Percentiles rank a stretch among this genome's conserved stretches.
These are phyloP conservation scores for Syncerus caffer DNA, from an alignment of 2,797 vertebrate species.

Conservation along the genomic window DNA sequence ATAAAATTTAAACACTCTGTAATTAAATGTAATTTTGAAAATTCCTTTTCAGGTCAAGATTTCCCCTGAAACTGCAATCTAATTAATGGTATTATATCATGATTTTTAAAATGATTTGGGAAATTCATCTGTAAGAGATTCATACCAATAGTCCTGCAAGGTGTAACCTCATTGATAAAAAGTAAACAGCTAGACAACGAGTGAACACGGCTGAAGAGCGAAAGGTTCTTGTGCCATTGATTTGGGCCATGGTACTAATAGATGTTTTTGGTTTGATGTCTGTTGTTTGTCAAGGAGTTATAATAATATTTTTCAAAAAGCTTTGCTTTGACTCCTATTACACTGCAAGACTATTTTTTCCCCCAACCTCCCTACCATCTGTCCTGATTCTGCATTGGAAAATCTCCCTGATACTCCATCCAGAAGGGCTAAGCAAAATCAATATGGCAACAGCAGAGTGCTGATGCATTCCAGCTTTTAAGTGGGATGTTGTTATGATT, in stretches of 20 bases:
- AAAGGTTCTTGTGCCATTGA: not conserved
- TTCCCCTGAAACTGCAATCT: not conserved
- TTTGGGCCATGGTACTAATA: constrained; percentile 45
- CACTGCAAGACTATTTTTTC: constrained; percentile 72
- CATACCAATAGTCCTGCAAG: not conserved
- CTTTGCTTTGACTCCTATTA: constrained; percentile 77
- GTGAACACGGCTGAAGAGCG: not conserved
- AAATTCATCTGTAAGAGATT: not conserved
- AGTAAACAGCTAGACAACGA: not conserved
- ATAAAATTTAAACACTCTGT: not conserved
- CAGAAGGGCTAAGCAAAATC: constrained; percentile 79
- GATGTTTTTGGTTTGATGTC: constrained; percentile 70
- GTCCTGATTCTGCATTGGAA: constrained; percentile 81
- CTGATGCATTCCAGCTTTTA: constrained; percentile 74
- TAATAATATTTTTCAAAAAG: constrained; percentile 80
- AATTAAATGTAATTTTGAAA: constrained; percentile 28
- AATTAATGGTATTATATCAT: not conserved
- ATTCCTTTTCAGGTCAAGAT: not conserved
- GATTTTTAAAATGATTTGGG: not conserved
- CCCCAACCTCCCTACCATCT: constrained; percentile 79
- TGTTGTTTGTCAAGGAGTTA: constrained; percentile 80
- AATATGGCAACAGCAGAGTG: constrained; percentile 81
- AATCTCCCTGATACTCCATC: constrained; percentile 77
- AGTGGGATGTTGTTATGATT: constrained; percentile 78
- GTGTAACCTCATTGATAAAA: constrained; percentile 1